These are phyloP conservation scores for Trichogramma dendrolimi DNA, from an alignment of 2,888 invertebrate genomes.

Conservation along the genomic window DNA sequence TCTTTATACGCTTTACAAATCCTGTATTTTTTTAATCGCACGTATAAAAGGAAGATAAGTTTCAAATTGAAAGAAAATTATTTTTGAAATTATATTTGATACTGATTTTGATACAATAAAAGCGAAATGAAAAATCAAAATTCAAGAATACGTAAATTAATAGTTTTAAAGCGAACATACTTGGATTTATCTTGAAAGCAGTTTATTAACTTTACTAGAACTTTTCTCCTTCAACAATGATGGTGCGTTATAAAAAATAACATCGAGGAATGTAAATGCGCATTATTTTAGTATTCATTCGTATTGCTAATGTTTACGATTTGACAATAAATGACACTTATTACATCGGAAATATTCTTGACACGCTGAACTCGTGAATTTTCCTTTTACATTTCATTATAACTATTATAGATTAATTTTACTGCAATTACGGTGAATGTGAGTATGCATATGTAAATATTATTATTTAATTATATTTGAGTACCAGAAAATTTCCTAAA, in stretches of 20 bases:
- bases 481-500: slow-evolving; percentile 21
- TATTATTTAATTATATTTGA: slow-evolving; percentile 20
- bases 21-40: not conserved
- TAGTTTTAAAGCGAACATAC: no score
- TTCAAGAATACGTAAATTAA: no score
- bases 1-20: not conserved
- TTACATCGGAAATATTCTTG: slow-evolving; percentile 6
- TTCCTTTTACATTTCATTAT: no score
- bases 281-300: no score
- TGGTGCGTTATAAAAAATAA: not conserved
- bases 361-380: slow-evolving; percentile 12
- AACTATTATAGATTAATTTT: no score
- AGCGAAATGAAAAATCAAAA: no score
- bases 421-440: slow-evolving; percentile 8
- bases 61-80: not conserved
- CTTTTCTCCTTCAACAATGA: no score
- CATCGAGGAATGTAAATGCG: slow-evolving; percentile 14
- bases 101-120: not conserved
- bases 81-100: not conserved
- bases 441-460: not conserved
- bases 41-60: not conserved
- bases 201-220: no score
- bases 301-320: no score
- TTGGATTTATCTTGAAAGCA: no score
- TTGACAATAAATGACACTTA: no score